Evolutionary conservation across 1,140 invertebrate species (phyloP).

Genomic region (Bombus superbus): DNA sequence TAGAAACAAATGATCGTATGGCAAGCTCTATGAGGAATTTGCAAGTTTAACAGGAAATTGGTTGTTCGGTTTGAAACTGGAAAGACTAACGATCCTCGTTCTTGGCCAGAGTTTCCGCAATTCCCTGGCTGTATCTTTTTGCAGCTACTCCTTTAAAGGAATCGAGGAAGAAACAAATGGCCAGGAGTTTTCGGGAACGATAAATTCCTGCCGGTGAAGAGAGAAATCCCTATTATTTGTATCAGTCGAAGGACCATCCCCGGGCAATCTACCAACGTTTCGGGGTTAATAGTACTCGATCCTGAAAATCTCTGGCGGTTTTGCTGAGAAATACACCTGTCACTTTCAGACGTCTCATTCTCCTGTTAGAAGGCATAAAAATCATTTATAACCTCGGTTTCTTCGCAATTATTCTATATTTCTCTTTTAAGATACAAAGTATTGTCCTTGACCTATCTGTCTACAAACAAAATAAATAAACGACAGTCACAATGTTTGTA

Average conservation of each 20-base stretch:
- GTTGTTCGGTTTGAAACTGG: neutral
- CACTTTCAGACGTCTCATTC: neutral
- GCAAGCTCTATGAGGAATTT: neutral
- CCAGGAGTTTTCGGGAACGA: constrained; percentile 46
- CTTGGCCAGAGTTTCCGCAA: neutral
- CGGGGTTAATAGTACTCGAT: neutral
- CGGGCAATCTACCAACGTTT: constrained; percentile 44
- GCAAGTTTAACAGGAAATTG: neutral
- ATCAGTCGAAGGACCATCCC: constrained; percentile 22
- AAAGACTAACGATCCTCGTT: neutral
- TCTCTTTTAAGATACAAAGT: too few species aligned
- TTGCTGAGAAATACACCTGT: neutral
- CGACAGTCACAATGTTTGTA: too few species aligned
- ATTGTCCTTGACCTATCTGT: too few species aligned
- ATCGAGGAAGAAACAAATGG: constrained; percentile 46
- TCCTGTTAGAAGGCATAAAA: neutral
- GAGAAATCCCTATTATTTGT: constrained; percentile 60
- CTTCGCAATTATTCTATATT: neutral
- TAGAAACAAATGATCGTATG: neutral
- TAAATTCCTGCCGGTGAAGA: constrained; percentile 51
- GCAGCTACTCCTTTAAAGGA: neutral
- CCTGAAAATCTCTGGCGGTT: neutral
- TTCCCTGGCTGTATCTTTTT: constrained; percentile 25
- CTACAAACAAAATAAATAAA: too few species aligned
- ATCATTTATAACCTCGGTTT: neutral